A percentile compares a stretch with the other conserved stretches of the same genome.
These are phyloP conservation scores for Stramonita haemastoma DNA, from an alignment of 2,888 invertebrate species.

Conservation along the genomic window DNA sequence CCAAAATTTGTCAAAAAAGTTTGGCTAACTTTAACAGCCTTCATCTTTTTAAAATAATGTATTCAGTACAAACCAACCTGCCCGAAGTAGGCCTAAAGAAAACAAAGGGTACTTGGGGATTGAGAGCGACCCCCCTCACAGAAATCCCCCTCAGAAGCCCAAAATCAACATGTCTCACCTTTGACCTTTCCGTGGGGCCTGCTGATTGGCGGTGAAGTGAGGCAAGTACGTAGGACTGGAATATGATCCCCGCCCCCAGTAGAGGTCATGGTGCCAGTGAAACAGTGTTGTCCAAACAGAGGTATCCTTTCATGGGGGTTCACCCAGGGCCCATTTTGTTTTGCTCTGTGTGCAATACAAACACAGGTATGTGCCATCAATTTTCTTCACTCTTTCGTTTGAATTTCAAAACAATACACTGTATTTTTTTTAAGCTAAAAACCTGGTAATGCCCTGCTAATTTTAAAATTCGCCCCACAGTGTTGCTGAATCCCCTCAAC, in stretches of 20 bases:
- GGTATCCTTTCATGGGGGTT: background rate
- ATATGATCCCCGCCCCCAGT: background rate
- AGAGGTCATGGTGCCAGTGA: background rate
- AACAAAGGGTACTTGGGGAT: background rate
- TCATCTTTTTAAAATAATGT: background rate
- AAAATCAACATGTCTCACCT: slow-evolving; percentile 21
- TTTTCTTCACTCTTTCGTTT: background rate
- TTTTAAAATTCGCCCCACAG: too few relatives aligned
- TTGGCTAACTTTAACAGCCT: background rate
- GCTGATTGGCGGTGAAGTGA: slow-evolving; percentile 9
- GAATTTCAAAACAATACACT: too few relatives aligned
- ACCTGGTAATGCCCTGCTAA: too few relatives aligned
- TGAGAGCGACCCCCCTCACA: background rate
- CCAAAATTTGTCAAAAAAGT: background rate
- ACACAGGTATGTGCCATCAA: background rate
- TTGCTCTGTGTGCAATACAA: background rate
- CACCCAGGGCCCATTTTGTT: background rate
- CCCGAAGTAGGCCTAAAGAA: background rate
- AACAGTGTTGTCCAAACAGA: slow-evolving; percentile 1
- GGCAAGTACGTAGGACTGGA: slow-evolving; percentile 1
- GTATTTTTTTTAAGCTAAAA: too few relatives aligned
- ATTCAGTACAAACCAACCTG: background rate
- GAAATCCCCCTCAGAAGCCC: background rate
- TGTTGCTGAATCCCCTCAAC: too few relatives aligned
- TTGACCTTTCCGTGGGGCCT: background rate